Evolutionary conservation across 2,888 invertebrate genomes (phyloP).

Genomic region (Acleris emargana): DNA sequence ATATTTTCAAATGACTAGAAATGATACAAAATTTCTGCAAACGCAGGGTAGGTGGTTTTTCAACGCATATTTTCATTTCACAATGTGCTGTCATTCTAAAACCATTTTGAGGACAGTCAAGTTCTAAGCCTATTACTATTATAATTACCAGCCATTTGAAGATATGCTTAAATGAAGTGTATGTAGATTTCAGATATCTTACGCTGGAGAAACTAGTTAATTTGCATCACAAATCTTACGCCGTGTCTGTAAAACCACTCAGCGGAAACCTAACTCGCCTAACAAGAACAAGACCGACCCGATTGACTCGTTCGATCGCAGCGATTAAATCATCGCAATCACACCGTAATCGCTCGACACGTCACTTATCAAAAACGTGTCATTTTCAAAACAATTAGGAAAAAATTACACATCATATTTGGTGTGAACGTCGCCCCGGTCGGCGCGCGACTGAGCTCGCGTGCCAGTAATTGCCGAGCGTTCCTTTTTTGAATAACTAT

Average conservation of each 20-base stretch:
- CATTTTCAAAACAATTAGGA: slow-evolving; percentile 29
- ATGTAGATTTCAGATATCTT: background rate
- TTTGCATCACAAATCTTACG: slow-evolving; percentile 1
- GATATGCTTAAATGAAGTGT: too few species aligned
- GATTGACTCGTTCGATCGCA: slow-evolving; percentile 1
- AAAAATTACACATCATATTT: slow-evolving; percentile 43
- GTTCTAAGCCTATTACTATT: too few species aligned
- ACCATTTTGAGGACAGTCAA: too few species aligned
- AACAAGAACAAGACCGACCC: slow-evolving; percentile 5
- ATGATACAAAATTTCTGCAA: too few species aligned
- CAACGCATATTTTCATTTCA: too few species aligned
- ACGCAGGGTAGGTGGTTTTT: too few species aligned
- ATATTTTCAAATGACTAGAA: too few species aligned
- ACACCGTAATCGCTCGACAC: background rate
- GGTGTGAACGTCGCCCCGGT: slow-evolving; percentile 59
- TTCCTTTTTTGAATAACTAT: slow-evolving; percentile 82
- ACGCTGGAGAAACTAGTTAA: background rate
- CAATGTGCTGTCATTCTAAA: too few species aligned
- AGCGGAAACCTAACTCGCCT: slow-evolving; percentile 3
- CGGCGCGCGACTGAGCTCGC: slow-evolving; percentile 81
- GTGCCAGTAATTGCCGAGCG: slow-evolving; percentile 80
- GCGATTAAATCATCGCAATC: slow-evolving; percentile 6
- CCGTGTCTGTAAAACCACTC: background rate
- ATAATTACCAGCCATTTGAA: too few species aligned
- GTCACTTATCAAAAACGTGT: slow-evolving; percentile 12